Conservation (phyloP, 2,797 vertebrate genomes). For the Aldrovandia affinis region DNA sequence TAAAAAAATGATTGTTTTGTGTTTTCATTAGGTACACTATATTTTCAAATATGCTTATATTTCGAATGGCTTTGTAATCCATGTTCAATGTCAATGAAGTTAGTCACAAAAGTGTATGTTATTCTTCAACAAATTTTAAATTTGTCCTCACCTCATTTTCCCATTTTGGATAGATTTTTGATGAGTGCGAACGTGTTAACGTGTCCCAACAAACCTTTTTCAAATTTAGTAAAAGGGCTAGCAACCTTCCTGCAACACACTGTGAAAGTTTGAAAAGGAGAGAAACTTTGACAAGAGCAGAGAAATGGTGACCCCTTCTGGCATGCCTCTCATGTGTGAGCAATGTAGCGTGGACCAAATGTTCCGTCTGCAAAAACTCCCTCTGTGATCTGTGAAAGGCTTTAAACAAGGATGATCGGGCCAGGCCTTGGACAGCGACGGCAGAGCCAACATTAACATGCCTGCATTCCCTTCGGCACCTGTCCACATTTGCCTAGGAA, state of each 20-base stretch:
- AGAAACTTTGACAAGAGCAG: constrained; percentile 27
- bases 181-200: not conserved
- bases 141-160: not conserved
- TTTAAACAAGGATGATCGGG: not conserved
- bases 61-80: not conserved
- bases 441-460: too few species aligned
- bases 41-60: not conserved
- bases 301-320: constrained; percentile 41
- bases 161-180: not conserved
- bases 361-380: not conserved
- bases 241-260: not conserved
- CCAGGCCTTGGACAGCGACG: too few species aligned
- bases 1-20: not conserved
- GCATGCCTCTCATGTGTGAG: constrained; percentile 48
- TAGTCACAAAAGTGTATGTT: not conserved
- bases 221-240: not conserved
- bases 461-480: too few species aligned
- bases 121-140: not conserved
- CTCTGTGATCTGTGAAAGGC: not conserved
- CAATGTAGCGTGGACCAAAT: constrained; percentile 5
- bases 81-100: not conserved
- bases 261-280: not conserved
- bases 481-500: not conserved
- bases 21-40: not conserved
- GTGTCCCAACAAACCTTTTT: not conserved